Evolutionary conservation across 2,888 invertebrate genomes (phyloP).

Genomic region (Microplitis deprimator): DNA sequence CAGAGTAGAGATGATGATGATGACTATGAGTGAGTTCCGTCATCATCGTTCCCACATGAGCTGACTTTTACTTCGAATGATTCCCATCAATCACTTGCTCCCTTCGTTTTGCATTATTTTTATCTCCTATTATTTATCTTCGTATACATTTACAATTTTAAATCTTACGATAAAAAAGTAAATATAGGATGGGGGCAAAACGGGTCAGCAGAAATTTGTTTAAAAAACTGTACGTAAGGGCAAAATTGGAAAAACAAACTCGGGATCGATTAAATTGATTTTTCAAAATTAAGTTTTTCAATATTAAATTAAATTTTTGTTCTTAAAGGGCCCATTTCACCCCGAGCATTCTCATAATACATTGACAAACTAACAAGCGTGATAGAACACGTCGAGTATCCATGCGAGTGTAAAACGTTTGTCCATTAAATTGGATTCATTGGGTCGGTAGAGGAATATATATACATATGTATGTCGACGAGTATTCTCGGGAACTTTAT

Average conservation of each 20-base stretch:
- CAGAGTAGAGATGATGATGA: background rate
- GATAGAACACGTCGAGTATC: background rate
- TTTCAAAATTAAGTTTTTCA: too few species aligned
- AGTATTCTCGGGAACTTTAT: background rate
- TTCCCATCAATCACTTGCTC: background rate
- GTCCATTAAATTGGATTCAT: slow-evolving; percentile 26
- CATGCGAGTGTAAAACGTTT: slow-evolving; percentile 15
- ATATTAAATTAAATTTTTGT: too few species aligned
- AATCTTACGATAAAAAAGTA: too few species aligned
- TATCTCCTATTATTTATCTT: too few species aligned
- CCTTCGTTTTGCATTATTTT: background rate
- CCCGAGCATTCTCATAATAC: background rate
- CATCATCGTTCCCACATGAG: slow-evolving; percentile 27
- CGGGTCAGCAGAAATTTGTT: too few species aligned
- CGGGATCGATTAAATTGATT: too few species aligned
- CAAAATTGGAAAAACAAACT: too few species aligned
- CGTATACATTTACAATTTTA: too few species aligned
- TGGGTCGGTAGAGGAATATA: slow-evolving; percentile 3
- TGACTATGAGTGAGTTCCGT: background rate
- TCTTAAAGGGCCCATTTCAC: too few species aligned
- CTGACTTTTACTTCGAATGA: background rate
- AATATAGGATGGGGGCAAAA: too few species aligned
- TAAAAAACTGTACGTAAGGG: too few species aligned
- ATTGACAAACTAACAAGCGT: background rate
- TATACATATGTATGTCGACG: background rate